Percentiles rank a stretch among this genome's conserved stretches.
Evolutionary conservation across 2,888 invertebrate genomes (phyloP).

Genomic region (Autographa gamma): DNA sequence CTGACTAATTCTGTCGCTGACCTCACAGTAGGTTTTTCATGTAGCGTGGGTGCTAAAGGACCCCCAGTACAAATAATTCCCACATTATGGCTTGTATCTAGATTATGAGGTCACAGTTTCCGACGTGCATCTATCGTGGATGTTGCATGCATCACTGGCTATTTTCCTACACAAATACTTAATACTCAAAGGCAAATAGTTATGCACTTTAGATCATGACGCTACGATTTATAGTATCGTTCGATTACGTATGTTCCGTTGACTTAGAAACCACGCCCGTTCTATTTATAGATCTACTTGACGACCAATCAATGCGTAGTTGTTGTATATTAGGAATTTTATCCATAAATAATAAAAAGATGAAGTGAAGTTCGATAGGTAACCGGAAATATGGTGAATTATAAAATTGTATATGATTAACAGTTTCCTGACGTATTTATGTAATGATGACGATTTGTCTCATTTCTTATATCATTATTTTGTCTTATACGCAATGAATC

Average conservation of each 20-base stretch:
- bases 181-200: conserved; percentile 9
- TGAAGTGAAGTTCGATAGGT: no score
- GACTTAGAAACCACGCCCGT: background rate
- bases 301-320: no score
- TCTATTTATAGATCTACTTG: background rate
- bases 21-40: background rate
- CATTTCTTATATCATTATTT: no score
- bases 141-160: conserved; percentile 1
- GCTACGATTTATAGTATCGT: background rate
- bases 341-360: no score
- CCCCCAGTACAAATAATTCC: conserved; percentile 6
- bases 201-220: background rate
- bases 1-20: no score
- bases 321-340: no score
- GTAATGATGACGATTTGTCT: no score
- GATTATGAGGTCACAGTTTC: conserved; percentile 50
- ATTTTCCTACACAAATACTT: background rate
- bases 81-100: conserved; percentile 25
- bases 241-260: background rate
- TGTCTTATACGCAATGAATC: no score
- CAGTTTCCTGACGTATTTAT: no score
- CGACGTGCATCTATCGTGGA: conserved; percentile 34
- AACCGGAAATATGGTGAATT: no score
- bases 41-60: conserved; percentile 5
- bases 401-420: no score